Evolutionary conservation across 2,113 vertebrate genomes (phyloP).

Genomic region (Tachuris rubrigastra): DNA sequence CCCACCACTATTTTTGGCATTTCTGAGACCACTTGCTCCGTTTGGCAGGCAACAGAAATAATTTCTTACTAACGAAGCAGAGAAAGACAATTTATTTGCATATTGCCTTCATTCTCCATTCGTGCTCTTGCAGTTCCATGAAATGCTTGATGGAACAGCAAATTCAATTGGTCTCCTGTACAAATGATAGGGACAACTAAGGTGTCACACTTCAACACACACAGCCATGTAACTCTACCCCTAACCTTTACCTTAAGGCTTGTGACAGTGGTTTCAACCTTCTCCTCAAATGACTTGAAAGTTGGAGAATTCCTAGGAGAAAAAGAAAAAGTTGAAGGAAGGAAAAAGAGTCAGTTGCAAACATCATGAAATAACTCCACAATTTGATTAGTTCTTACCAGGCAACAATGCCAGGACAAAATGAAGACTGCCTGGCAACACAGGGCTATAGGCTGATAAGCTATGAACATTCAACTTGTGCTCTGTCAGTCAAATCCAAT

Average conservation of each 20-base stretch:
- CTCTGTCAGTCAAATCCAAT: neutral
- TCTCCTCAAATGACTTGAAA: constrained; percentile 97
- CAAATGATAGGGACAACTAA: neutral
- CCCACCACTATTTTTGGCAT: neutral
- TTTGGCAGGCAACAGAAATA: neutral
- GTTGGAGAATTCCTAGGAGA: constrained; percentile 91
- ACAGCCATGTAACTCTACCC: neutral
- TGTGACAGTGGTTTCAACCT: constrained; percentile 93
- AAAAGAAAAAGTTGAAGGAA: constrained; percentile 8
- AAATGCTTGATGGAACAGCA: neutral
- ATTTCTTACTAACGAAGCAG: neutral
- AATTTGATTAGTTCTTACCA: neutral
- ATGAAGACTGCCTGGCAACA: neutral
- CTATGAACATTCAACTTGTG: neutral
- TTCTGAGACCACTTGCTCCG: neutral
- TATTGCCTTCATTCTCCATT: neutral
- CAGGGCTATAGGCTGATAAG: neutral
- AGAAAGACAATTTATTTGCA: neutral
- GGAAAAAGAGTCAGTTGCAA: constrained; percentile 26
- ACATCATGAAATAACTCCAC: neutral
- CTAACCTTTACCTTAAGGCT: constrained; percentile 87
- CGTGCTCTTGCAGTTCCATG: neutral
- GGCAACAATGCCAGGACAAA: neutral
- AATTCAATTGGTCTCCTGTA: neutral
- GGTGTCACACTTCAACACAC: neutral